Percentiles rank a stretch among this genome's conserved stretches.
Evolutionary conservation across 2,113 vertebrate genomes (phyloP).

Genomic region (Corythaixoides concolor): DNA sequence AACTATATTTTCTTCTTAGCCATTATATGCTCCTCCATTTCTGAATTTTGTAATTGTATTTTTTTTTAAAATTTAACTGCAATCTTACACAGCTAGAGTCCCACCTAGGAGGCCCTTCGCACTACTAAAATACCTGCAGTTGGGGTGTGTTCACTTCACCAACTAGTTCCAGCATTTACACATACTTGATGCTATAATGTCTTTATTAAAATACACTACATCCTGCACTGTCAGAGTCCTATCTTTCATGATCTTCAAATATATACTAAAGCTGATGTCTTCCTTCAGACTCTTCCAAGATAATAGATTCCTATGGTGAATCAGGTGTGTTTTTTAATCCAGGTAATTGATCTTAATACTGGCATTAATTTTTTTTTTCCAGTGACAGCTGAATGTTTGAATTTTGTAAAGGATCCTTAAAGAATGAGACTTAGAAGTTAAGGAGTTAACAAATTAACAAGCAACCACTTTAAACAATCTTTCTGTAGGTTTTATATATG

Average conservation of each 20-base stretch:
- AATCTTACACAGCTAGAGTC: not conserved
- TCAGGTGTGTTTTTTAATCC: not conserved
- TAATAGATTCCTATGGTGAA: not conserved
- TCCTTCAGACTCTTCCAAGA: not conserved
- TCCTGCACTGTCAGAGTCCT: not conserved
- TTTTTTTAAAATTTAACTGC: not conserved
- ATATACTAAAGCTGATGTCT: not conserved
- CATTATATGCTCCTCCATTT: not conserved
- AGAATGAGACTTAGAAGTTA: not conserved
- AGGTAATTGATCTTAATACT: not conserved
- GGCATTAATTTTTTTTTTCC: not conserved
- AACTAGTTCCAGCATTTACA: not conserved
- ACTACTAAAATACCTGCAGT: not conserved
- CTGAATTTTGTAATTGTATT: not conserved
- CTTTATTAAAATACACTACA: not conserved
- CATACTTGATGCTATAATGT: not conserved
- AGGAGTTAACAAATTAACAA: not conserved
- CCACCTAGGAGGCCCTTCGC: not conserved
- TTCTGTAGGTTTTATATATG: not conserved
- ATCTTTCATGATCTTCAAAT: not conserved
- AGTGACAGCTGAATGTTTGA: not conserved
- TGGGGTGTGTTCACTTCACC: not conserved
- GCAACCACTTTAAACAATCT: not conserved
- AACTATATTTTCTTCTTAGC: not conserved
- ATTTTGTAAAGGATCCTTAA: not conserved